Evolutionary conservation across 2,797 vertebrate genomes (phyloP).

Genomic region (Sus cebifrons): DNA sequence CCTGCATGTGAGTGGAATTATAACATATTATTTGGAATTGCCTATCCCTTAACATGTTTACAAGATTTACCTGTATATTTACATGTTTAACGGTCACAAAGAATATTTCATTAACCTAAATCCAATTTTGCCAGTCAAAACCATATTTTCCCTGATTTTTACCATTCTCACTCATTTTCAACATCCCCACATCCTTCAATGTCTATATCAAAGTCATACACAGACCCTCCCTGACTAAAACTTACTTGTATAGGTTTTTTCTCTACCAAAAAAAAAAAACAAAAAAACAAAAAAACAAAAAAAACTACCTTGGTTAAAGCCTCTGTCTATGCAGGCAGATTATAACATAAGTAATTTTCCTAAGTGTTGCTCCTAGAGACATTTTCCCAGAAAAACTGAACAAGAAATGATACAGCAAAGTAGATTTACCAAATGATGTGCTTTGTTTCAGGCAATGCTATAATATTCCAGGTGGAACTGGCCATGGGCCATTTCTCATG

Average conservation of each 20-base stretch:
- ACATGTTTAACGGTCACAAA: slow-evolving; percentile 30
- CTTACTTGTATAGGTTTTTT: neutral
- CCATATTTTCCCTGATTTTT: neutral
- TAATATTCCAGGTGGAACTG: neutral
- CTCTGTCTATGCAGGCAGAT: neutral
- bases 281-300: no score
- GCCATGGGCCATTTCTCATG: neutral
- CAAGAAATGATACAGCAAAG: slow-evolving; percentile 48
- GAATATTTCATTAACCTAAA: neutral
- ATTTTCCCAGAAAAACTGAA: slow-evolving; percentile 45
- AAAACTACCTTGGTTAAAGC: neutral
- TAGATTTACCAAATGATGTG: neutral
- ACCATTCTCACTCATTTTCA: neutral
- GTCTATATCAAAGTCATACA: neutral
- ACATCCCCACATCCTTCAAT: neutral
- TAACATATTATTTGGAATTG: neutral
- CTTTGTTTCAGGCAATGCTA: neutral
- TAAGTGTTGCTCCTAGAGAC: neutral
- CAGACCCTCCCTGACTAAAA: slow-evolving; percentile 40
- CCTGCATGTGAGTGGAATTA: neutral
- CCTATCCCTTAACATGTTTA: neutral
- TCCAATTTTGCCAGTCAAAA: neutral
- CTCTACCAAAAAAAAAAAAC: neutral
- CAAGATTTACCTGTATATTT: neutral
- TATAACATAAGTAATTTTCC: neutral